Conservation (phyloP, 2,888 invertebrate species). For the Notodonta dromedarius region DNA sequence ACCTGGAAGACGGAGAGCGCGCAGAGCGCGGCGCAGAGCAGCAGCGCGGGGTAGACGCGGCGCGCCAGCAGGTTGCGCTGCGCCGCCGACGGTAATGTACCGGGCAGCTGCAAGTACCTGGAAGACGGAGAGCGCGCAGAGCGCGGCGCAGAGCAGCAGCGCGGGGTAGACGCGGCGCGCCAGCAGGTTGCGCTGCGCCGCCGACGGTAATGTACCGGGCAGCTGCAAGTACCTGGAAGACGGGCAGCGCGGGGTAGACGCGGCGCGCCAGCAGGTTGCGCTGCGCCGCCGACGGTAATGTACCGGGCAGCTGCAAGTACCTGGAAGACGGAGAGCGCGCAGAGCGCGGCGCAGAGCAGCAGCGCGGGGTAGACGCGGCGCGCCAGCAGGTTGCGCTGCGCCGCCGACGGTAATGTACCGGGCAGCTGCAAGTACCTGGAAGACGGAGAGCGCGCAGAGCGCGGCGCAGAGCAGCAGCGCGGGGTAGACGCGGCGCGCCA, state of each 20-base stretch:
- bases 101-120: slow-evolving; percentile 53
- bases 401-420: too few relatives aligned
- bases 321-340: slow-evolving; percentile 78
- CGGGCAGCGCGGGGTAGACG: too few relatives aligned
- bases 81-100: slow-evolving; percentile 75
- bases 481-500: slow-evolving; percentile 95
- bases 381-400: slow-evolving; percentile 90
- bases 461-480: slow-evolving; percentile 89
- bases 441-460: slow-evolving; percentile 63
- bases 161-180: too few relatives aligned
- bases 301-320: slow-evolving; percentile 4
- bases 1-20: slow-evolving; percentile 75
- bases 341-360: slow-evolving; percentile 88
- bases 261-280: too few relatives aligned
- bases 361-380: slow-evolving; percentile 96
- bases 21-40: slow-evolving; percentile 54
- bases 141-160: slow-evolving; percentile 87
- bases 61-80: slow-evolving; percentile 91
- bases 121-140: slow-evolving; percentile 93
- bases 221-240: slow-evolving; percentile 63
- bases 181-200: too few relatives aligned
- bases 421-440: too few relatives aligned
- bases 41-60: slow-evolving; percentile 93
- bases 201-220: too few relatives aligned
- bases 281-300: too few relatives aligned